phyloP scores from a whole-genome alignment of 2,888 invertebrate species.

The Pristionchus arcanus region DNA sequence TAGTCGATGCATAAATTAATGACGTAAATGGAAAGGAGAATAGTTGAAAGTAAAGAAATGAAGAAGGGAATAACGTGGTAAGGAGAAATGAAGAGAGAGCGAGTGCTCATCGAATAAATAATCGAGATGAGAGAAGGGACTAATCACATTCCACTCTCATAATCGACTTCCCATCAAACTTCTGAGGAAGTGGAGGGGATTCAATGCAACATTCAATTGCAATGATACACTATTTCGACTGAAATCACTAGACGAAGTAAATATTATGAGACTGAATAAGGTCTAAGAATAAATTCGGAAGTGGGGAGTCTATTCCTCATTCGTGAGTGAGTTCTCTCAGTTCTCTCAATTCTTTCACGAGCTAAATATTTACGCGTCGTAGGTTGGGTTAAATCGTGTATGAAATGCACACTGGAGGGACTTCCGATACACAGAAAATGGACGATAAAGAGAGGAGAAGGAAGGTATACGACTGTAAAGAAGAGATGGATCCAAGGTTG shows the following conservation, averaged over 20 bases:
- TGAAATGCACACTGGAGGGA: conserved; percentile 25
- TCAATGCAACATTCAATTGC: background rate
- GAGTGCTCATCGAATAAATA: background rate
- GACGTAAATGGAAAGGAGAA: background rate
- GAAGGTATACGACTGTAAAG: background rate
- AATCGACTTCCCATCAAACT: conserved; percentile 14
- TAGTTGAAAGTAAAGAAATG: background rate
- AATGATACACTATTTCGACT: background rate
- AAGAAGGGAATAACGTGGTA: background rate
- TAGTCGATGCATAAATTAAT: background rate
- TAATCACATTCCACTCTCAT: conserved; percentile 7
- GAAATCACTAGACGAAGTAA: background rate
- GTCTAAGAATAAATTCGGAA: background rate
- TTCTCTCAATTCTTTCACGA: background rate
- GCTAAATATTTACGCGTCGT: conserved; percentile 34
- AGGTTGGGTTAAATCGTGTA: conserved; percentile 14
- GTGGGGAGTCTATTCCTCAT: background rate
- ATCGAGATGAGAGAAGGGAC: background rate
- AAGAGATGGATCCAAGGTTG: background rate
- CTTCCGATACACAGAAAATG: conserved; percentile 48
- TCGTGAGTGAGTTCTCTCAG: background rate
- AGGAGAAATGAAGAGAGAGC: conserved; percentile 31
- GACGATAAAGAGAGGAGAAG: conserved; percentile 19
- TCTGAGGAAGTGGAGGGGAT: background rate
- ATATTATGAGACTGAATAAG: background rate